Base-by-base conservation (phyloP, 2,888 invertebrate genomes). In the Unio delphinus region DNA sequence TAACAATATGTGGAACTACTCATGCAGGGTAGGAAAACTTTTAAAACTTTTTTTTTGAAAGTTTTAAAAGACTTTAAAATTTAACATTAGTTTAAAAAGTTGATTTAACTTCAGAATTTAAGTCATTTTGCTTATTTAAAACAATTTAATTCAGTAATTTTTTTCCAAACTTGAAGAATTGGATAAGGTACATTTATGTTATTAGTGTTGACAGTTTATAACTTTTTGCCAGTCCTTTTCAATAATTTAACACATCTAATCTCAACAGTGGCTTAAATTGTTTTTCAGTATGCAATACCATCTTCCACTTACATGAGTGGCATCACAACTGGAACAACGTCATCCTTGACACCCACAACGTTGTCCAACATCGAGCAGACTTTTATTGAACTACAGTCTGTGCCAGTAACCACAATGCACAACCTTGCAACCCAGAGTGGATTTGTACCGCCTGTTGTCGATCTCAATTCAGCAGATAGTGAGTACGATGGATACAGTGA, bases 271-370 rank as follows among this genome's bases (percentile, higher is more conserved):
- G 15, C 45, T 45, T 45, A 3, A 45, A 45, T 70, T 68, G 61
- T 68, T 65, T 78, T 78, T 34, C 85, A 87, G 85, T 87, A 85
- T 75, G 77, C 82, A 15, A 72, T 83, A 60, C 84, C 86, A 54
- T 70, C 79, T 30, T 72, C 74, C 23, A 76, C 76, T 45, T 86
- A 81, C 67, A 79, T 83, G 56, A 82, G 76, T 70, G 95, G 95
- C 88, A 95, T 96, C 86, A 96, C 96, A 68, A 96, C 97, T 73
- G 67, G 72, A 15, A 97, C 97, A 79, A 97, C 97, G 88, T 95
- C 97, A 80, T 97, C 96, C 88, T 92, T 98, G 86, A 98, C 98
- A 81, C 97, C 97, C 77, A 97, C 97, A 63, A 97, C 96, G 84
- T 92, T 97, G 89, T 94, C 96, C 86, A 92, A 93, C 92, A 95